Base-by-base conservation (phyloP, 2,888 invertebrate genomes). In the Hyppa rectilinea region DNA sequence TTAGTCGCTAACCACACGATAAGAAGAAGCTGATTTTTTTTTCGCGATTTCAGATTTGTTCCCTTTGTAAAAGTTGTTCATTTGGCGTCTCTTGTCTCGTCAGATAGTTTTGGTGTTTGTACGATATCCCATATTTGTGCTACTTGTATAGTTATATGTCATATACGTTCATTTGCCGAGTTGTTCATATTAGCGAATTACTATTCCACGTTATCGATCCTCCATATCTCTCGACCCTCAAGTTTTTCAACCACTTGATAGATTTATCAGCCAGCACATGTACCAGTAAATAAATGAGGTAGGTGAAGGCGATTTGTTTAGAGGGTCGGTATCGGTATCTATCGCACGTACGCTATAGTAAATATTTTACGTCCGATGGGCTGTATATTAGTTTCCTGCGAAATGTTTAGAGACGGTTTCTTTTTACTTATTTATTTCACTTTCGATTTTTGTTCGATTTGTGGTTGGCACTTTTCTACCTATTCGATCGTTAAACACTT, bases 331-430 rank as follows among this genome's bases (percentile, higher is more conserved):
- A n/a, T 74, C 50, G 36, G 61, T 75, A 75, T 65, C 58, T 52
- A 62, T 26, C 62, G 53, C 78, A 75, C 80, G 78, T 75, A 63
- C 61, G 23, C 56, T 17, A 40, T 43, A 49, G 78, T 70, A 64
- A 78, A 78, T 79, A 79, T 79, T 79, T 78, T 69, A 70, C 58
- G 40, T 70, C 64, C 34, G 58, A 65, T 75, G 52, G 70, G 23
- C 61, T 59, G 61, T 69, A 64, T 64, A 74, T 79, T 78, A 78
- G 62, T 66, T 78, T 58, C 58, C 58, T 29, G 23, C 60, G 26
- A 69, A 78, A 68, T 78, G 69, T 58, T 61, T 64, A 34, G 36
- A 60, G 63, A 61, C 38, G 14, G 50, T 52, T 61, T 49, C 29
- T 34, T 71, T 68, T 69, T 56, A 62, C 29, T 62, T 77, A 52